These are phyloP conservation scores for Bovichtus diacanthus DNA, from an alignment of 2,797 vertebrate genomes.

Conservation along the genomic window DNA sequence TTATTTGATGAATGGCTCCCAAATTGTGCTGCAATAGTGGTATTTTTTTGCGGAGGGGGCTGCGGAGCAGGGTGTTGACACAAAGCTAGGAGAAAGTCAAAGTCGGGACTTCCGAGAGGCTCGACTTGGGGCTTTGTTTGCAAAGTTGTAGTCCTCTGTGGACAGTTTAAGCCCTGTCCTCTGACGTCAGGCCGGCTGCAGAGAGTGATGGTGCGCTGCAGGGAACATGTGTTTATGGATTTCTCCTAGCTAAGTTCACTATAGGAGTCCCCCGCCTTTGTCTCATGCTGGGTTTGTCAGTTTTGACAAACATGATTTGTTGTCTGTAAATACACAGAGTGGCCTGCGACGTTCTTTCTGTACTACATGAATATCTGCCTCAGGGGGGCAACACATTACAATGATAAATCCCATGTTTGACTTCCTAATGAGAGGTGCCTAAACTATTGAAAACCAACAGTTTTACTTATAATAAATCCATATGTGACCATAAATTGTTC, in stretches of 20 bases:
- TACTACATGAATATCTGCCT: conserved; percentile 73
- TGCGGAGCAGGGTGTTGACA: conserved; percentile 73
- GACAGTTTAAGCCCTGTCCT: conserved; percentile 67
- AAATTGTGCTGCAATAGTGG: conserved; percentile 84
- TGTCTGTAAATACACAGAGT: conserved; percentile 74
- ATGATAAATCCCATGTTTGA: conserved; percentile 86
- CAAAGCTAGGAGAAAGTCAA: conserved; percentile 83
- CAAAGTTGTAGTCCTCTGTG: conserved; percentile 78
- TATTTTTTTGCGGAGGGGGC: conserved; percentile 65
- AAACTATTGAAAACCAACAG: conserved; percentile 79
- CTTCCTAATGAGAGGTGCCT: conserved; percentile 83
- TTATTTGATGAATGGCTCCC: conserved; percentile 88
- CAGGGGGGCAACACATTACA: conserved; percentile 75
- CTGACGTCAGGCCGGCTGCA: conserved; percentile 62
- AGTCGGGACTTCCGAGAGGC: conserved; percentile 72
- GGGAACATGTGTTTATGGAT: conserved; percentile 63
- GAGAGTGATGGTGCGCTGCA: conserved; percentile 69
- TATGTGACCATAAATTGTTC: conserved; percentile 28
- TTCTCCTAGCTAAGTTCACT: conserved; percentile 50
- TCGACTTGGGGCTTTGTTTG: conserved; percentile 81
- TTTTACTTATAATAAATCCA: conserved; percentile 57
- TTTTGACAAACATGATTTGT: conserved; percentile 84
- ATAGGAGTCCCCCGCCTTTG: conserved; percentile 57
- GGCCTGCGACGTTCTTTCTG: conserved; percentile 55
- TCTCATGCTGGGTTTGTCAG: conserved; percentile 78